Evolutionary conservation across 2,113 vertebrate genomes (phyloP).

Genomic region (Thunnus maccoyii): DNA sequence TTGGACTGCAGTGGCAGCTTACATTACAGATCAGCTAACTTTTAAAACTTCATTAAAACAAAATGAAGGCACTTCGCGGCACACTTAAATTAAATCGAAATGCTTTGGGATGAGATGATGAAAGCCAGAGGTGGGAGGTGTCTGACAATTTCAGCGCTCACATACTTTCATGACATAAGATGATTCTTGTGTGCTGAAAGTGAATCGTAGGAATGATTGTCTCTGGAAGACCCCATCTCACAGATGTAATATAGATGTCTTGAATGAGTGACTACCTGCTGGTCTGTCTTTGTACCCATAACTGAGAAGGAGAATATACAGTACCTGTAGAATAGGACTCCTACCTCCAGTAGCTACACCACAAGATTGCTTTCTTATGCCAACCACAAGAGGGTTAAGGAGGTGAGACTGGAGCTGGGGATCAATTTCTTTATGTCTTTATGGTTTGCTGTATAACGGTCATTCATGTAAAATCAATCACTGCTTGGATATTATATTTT

Average conservation of each 20-base stretch:
- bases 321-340: conserved; percentile 65
- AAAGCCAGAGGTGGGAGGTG: conserved; percentile 78
- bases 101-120: conserved; percentile 81
- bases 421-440: conserved; percentile 64
- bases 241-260: conserved; percentile 84
- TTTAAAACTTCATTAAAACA: conserved; percentile 88
- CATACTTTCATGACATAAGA: conserved; percentile 82
- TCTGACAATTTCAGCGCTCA: conserved; percentile 84
- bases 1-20: conserved; percentile 68
- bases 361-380: conserved; percentile 56
- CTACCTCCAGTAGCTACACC: conserved; percentile 42
- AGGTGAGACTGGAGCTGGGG: conserved; percentile 39
- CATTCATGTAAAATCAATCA: conserved; percentile 66
- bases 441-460: conserved; percentile 44
- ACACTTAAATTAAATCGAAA: conserved; percentile 84
- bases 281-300: conserved; percentile 71
- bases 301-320: conserved; percentile 69
- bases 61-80: conserved; percentile 83
- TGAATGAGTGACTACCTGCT: conserved; percentile 82
- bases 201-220: conserved; percentile 79
- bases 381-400: conserved; percentile 53
- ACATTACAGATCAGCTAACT: conserved; percentile 81
- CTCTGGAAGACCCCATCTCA: conserved; percentile 78
- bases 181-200: conserved; percentile 78
- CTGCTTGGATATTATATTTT: conserved; percentile 43